These are phyloP conservation scores for Drosophila ezoana DNA, from an alignment of 2,888 invertebrate species.

Conservation along the genomic window DNA sequence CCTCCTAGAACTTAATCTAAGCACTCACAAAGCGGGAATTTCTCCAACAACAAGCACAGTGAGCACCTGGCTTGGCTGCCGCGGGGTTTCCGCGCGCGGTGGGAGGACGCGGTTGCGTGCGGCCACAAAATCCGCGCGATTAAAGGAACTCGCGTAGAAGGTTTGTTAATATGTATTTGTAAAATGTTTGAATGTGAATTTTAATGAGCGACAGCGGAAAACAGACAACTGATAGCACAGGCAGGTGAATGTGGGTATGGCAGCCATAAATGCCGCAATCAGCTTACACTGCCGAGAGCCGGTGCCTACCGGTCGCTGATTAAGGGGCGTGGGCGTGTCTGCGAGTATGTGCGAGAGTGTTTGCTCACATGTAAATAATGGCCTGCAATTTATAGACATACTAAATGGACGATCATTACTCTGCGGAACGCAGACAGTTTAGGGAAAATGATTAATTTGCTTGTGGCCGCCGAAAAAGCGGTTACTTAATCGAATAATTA, in stretches of 20 bases:
- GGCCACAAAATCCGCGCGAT: conserved; percentile 67
- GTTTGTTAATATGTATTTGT: conserved; percentile 63
- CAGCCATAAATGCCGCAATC: conserved; percentile 65
- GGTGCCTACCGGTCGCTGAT: conserved; percentile 9
- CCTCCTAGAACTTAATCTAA: conserved; percentile 24
- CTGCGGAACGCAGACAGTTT: conserved; percentile 11
- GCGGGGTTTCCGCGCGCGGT: conserved; percentile 10
- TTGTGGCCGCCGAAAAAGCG: conserved; percentile 34
- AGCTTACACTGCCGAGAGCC: conserved; percentile 44
- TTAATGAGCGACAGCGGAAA: conserved; percentile 64
- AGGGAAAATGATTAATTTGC: conserved; percentile 44
- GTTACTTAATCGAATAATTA: conserved; percentile 74
- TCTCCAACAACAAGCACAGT: background rate
- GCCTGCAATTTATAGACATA: conserved; percentile 42
- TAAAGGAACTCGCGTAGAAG: conserved; percentile 62
- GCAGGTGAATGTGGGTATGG: conserved; percentile 22
- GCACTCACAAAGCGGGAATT: conserved; percentile 42
- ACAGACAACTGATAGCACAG: background rate
- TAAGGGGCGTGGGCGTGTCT: background rate
- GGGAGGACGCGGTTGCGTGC: conserved; percentile 36
- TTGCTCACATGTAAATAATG: conserved; percentile 45
- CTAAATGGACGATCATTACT: conserved; percentile 34
- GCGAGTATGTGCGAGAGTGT: conserved; percentile 6
- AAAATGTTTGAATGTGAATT: conserved; percentile 69
- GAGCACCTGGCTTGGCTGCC: background rate